A percentile compares a stretch with the other conserved stretches of the same genome.
Evolutionary conservation across 2,888 invertebrate genomes (phyloP).

Genomic region (Odontothrips loti): DNA sequence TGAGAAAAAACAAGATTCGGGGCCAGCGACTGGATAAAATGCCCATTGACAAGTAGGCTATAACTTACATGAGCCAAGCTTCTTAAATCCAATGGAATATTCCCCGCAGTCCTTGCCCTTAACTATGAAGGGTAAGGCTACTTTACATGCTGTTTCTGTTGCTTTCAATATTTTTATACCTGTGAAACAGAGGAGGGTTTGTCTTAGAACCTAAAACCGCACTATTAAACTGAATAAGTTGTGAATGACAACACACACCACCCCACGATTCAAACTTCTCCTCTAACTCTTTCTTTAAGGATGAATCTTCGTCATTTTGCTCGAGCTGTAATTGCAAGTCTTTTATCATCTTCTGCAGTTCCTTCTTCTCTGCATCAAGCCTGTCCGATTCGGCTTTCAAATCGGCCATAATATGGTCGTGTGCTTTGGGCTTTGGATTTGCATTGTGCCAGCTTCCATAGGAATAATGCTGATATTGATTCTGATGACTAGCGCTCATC

Average conservation of each 20-base stretch:
- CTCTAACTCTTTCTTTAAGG: neutral
- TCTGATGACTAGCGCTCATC: too few species aligned
- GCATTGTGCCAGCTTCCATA: too few species aligned
- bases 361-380: too few species aligned
- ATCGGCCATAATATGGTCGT: too few species aligned
- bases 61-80: neutral
- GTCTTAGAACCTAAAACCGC: too few species aligned
- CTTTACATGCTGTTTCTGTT: neutral
- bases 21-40: too few species aligned
- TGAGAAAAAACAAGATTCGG: too few species aligned
- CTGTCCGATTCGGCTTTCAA: too few species aligned
- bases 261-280: neutral
- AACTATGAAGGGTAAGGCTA: neutral
- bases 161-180: neutral
- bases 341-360: constrained; percentile 24
- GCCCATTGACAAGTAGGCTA: neutral
- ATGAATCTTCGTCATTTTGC: neutral
- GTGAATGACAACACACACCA: neutral
- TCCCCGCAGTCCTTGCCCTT: neutral
- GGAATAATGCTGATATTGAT: too few species aligned
- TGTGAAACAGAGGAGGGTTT: neutral
- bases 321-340: neutral
- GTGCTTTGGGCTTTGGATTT: too few species aligned
- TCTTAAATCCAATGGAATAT: neutral
- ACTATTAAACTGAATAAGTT: neutral